Percentiles rank a stretch among this genome's conserved stretches.
phyloP scores from a whole-genome alignment of 2,797 vertebrate genomes.

The Eospalax fontanierii region DNA sequence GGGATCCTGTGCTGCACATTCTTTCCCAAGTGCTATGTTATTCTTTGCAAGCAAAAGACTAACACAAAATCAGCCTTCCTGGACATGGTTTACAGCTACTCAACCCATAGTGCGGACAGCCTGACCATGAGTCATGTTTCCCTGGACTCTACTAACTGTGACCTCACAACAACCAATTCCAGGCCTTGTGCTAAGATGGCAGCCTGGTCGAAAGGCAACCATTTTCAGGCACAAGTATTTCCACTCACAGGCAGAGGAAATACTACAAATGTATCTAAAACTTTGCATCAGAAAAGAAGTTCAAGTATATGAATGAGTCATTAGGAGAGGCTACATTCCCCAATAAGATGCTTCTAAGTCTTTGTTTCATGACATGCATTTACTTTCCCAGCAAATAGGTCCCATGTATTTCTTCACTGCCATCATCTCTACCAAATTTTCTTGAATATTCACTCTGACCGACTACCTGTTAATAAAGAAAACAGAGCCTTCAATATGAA shows the following conservation, averaged over 20 bases:
- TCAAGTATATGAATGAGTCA: conserved; percentile 88
- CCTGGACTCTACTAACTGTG: conserved; percentile 79
- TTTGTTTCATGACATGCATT: background rate
- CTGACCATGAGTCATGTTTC: conserved; percentile 87
- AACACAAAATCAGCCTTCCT: conserved; percentile 95
- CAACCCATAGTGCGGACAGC: conserved; percentile 87
- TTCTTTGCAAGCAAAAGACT: conserved; percentile 93
- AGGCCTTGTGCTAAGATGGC: conserved; percentile 29
- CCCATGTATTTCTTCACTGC: background rate
- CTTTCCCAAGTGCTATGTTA: conserved; percentile 95
- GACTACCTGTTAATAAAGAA: background rate
- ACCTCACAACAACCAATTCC: background rate
- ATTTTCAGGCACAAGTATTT: conserved; percentile 73
- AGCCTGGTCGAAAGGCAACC: conserved; percentile 80
- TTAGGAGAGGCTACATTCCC: background rate
- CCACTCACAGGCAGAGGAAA: conserved; percentile 65
- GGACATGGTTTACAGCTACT: conserved; percentile 92
- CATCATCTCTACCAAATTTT: background rate
- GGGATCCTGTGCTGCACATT: conserved; percentile 94
- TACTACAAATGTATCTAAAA: background rate
- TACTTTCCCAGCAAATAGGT: conserved; percentile 1
- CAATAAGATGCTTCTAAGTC: background rate
- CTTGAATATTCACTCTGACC: background rate
- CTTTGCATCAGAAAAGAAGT: conserved; percentile 85
- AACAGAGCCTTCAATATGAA: background rate